phyloP scores from a whole-genome alignment of 2,888 invertebrate genomes.

The Ellobium chinense region DNA sequence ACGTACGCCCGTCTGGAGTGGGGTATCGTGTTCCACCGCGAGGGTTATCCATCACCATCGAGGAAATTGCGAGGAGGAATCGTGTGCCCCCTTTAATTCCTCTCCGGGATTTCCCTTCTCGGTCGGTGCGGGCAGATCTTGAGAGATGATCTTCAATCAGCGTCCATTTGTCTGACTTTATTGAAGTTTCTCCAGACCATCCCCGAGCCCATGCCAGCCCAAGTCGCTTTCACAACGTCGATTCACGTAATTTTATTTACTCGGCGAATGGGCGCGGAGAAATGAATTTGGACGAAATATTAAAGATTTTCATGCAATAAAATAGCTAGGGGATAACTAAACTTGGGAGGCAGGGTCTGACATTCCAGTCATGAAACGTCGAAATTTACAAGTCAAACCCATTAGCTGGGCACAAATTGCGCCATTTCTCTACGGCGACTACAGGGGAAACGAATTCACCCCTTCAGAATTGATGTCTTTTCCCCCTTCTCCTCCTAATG shows the following conservation, averaged over 20 bases:
- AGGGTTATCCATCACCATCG: constrained; percentile 36
- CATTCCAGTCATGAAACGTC: constrained; percentile 1
- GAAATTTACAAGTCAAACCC: constrained; percentile 21
- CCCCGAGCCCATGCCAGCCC: not conserved
- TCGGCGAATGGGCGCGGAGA: not conserved
- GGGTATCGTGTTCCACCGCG: constrained; percentile 26
- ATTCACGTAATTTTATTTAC: constrained; percentile 26
- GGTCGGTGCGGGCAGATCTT: constrained; percentile 4
- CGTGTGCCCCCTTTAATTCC: constrained; percentile 14
- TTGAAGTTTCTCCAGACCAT: constrained; percentile 35
- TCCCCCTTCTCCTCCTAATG: not conserved
- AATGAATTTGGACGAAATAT: constrained; percentile 25
- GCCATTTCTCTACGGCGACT: not conserved
- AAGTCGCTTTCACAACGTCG: not conserved
- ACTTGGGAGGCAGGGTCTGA: not conserved
- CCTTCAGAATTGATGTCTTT: not conserved
- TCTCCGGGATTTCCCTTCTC: not conserved
- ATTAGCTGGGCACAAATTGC: constrained; percentile 7
- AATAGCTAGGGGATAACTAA: constrained; percentile 3
- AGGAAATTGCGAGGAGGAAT: constrained; percentile 32
- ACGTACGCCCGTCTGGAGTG: constrained; percentile 17
- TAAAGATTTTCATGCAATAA: constrained; percentile 19
- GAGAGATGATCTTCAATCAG: constrained; percentile 39
- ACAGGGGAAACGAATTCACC: constrained; percentile 19
- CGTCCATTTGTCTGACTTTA: constrained; percentile 37